phyloP scores from a whole-genome alignment of 2,113 vertebrate genomes.

The Siniperca knerii region DNA sequence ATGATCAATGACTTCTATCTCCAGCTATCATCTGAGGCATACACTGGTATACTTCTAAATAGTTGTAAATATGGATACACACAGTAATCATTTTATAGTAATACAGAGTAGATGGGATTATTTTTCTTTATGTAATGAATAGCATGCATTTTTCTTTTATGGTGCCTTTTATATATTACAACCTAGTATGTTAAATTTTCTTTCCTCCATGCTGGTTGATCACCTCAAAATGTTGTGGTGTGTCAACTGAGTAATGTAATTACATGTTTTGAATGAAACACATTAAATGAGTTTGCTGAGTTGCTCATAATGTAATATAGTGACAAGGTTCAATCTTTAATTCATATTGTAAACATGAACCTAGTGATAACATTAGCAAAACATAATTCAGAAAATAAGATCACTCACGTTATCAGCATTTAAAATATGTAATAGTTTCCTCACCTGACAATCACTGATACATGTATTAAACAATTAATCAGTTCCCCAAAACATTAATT shows the following conservation, averaged over 20 bases:
- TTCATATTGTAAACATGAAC: background rate
- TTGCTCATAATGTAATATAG: background rate
- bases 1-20: constrained; percentile 37
- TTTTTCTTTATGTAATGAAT: background rate
- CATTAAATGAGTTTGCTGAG: background rate
- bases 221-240: background rate
- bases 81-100: background rate
- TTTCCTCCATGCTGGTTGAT: background rate
- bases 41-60: constrained; percentile 14
- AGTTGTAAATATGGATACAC: background rate
- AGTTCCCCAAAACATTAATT: too few relatives aligned
- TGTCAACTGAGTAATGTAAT: background rate
- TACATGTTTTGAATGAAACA: background rate
- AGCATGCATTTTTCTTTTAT: background rate
- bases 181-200: background rate
- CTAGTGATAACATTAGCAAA: background rate
- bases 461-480: too few relatives aligned
- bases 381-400: too few relatives aligned
- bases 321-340: background rate
- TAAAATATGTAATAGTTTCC: background rate
- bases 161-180: background rate
- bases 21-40: constrained; percentile 34
- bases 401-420: background rate
- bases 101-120: background rate
- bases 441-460: background rate